phyloP scores from a whole-genome alignment of 92 coral and sea anemone genomes.

The Montipora capitata region DNA sequence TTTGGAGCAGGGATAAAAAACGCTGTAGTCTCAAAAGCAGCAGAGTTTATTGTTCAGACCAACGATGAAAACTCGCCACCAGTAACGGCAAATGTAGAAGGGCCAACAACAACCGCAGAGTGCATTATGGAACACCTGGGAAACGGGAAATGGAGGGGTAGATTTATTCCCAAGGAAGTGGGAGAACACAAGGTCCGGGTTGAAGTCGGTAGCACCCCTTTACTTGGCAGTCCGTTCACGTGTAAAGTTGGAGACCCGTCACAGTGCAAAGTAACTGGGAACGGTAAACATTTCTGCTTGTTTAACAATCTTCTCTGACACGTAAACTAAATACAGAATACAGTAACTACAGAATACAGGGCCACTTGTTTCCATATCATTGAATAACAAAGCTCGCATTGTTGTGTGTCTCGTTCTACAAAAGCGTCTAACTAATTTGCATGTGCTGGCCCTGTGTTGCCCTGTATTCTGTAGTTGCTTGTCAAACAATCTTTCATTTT shows the following conservation, averaged over 20 bases:
- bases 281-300: slow-evolving; percentile 44
- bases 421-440: too few species aligned
- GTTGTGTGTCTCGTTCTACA: too few species aligned
- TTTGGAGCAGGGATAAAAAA: slow-evolving; percentile 82
- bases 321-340: too few species aligned
- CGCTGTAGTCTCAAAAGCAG: slow-evolving; percentile 82
- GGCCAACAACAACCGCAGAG: slow-evolving; percentile 82
- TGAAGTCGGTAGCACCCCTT: slow-evolving; percentile 83
- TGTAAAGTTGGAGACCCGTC: slow-evolving; percentile 96
- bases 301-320: too few species aligned
- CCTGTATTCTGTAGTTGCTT: not conserved
- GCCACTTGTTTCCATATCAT: too few species aligned
- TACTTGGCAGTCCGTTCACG: slow-evolving; percentile 91
- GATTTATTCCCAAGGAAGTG: slow-evolving; percentile 87
- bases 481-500: not conserved
- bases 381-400: too few species aligned
- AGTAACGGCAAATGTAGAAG: slow-evolving; percentile 86
- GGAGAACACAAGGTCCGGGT: slow-evolving; percentile 93
- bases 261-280: slow-evolving; percentile 75
- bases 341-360: too few species aligned
- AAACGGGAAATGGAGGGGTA: slow-evolving; percentile 84
- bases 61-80: slow-evolving; percentile 80
- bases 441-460: too few species aligned
- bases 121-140: slow-evolving; percentile 59
- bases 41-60: slow-evolving; percentile 91